Base-by-base conservation (phyloP, 2,113 vertebrate species). In the Lontra canadensis region DNA sequence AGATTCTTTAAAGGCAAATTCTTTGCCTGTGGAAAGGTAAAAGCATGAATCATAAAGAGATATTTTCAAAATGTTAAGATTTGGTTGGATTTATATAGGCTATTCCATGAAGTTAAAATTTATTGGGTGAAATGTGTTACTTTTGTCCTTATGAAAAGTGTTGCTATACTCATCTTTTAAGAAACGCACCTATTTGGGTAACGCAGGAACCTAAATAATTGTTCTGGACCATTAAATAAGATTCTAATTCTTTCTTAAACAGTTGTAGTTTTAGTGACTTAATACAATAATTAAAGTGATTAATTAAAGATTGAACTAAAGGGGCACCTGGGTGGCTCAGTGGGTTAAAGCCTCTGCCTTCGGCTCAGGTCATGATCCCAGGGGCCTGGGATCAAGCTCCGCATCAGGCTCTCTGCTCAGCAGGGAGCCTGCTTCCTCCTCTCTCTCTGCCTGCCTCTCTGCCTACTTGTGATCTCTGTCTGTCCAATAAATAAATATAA, bases 191-290 rank as follows among this genome's bases (percentile, higher is more conserved):
- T 63, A 17, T 67, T 93, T 74, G 31, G 69, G 31, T 63, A 80
- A 79, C 84, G 21, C 9, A 84, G 63, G 31, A 57, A 59, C 21
- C 44, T 49, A 20, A 34, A 3, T 36, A 71, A 81, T 47, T 69
- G 29, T 36, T 94, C 90, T 84, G 74, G 39, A 78, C 49, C 13
- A 36, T 79, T 79, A 57, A 71, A 23, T 47, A 71, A 52, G 42
- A 74, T 44, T 18, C n/a, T 52, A 78, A 79, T 6, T 69, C 18
- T 63, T 90, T 69, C 44, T 88, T 81, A 7, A 88, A 86, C 42
- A 86, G n/a, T 55, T 82, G 29, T 57, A 83, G 31, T 78, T 97
- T 93, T 94, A 90, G 49, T n/a, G 15, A 79, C 42, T 81, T 88
- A 34, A 67, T 69, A 29, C 47, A 34, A 31, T 61, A 76, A 93